A percentile compares a stretch with the other conserved stretches of the same genome.
These are phyloP conservation scores for Ivindomyrus marchei DNA, from an alignment of 2,113 vertebrate species.

Conservation along the genomic window DNA sequence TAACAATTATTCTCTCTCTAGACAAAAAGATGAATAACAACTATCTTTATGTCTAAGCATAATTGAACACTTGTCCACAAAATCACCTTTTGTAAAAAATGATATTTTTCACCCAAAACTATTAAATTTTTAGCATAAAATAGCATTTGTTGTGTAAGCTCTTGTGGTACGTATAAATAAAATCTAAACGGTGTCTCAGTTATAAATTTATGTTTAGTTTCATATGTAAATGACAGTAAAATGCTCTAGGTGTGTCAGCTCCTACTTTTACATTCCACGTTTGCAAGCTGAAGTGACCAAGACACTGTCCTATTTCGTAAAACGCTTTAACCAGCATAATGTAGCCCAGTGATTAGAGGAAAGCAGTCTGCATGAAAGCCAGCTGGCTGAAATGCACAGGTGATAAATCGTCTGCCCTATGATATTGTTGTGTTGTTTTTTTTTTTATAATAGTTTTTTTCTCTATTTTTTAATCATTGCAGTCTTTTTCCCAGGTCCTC, in stretches of 20 bases:
- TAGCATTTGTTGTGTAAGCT: background rate
- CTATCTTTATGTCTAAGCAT: background rate
- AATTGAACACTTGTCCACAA: background rate
- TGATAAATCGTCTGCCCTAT: background rate
- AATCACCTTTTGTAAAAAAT: background rate
- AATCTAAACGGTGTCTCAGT: background rate
- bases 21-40: background rate
- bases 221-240: background rate
- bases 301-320: background rate
- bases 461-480: background rate
- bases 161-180: background rate
- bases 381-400: background rate
- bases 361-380: background rate
- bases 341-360: background rate
- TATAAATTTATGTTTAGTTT: background rate
- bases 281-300: background rate
- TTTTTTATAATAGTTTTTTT: background rate
- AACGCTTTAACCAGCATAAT: background rate
- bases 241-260: background rate
- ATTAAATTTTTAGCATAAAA: background rate
- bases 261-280: background rate
- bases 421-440: background rate
- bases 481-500: background rate
- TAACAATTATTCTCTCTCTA: background rate
- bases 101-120: background rate